phyloP scores from a whole-genome alignment of 2,888 invertebrate species.

The Chrysopilus asiliformis region DNA sequence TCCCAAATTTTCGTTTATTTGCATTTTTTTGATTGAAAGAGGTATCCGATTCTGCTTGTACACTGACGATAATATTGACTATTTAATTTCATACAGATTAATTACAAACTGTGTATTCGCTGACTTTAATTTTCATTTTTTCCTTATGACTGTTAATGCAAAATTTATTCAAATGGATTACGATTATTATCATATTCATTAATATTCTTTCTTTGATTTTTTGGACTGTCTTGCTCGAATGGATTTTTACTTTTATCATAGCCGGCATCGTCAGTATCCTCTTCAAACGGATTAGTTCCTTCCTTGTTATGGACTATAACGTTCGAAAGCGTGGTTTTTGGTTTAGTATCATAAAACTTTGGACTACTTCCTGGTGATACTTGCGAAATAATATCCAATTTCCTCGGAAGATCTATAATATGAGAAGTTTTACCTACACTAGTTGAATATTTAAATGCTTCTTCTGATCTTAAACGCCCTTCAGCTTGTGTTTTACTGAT shows the following conservation, averaged over 20 bases:
- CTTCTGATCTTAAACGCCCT: slow-evolving; percentile 43
- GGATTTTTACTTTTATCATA: slow-evolving; percentile 28
- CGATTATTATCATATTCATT: slow-evolving; percentile 61
- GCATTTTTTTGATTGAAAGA: no score
- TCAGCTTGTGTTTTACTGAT: slow-evolving; percentile 38
- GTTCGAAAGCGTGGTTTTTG: not conserved
- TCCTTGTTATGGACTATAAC: slow-evolving; percentile 3
- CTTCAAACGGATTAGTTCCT: slow-evolving; percentile 17
- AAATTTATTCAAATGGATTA: slow-evolving; percentile 55
- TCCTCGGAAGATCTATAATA: slow-evolving; percentile 9
- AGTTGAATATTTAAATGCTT: slow-evolving; percentile 39
- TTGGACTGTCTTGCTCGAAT: slow-evolving; percentile 27
- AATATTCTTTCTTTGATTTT: slow-evolving; percentile 50
- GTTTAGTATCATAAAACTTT: slow-evolving; percentile 4
- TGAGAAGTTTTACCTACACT: slow-evolving; percentile 37
- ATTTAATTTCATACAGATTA: no score
- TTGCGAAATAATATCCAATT: slow-evolving; percentile 7
- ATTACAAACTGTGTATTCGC: no score
- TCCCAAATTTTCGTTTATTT: no score
- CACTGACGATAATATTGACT: no score
- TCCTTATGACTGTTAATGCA: no score
- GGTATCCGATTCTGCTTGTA: no score
- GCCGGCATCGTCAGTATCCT: no score
- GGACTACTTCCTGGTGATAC: slow-evolving; percentile 3
- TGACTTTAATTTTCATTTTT: no score